Evolutionary conservation across 2,113 vertebrate species (phyloP), one percentile per base, ranked within the genome.

Genomic region (Butastur rufipennis): DNA sequence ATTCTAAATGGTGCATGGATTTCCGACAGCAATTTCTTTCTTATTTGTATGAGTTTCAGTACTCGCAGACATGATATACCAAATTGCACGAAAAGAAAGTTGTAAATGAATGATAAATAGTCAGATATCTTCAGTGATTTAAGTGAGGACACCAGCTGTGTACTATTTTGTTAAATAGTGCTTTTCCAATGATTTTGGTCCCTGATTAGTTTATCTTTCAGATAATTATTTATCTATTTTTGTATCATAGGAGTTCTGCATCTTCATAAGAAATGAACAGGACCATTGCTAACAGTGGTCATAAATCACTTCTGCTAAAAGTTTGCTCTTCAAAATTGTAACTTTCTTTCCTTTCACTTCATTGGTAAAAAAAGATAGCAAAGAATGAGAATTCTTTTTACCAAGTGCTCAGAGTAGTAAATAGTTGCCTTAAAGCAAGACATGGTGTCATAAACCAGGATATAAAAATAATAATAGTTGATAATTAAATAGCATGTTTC

Each of bases 401-500:
- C 50, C 83, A 88, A 93, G 88, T 86, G 59, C 42, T 95, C 47
- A 47, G 32, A 88, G 31, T 88, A 91, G 90, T 93, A 93, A 92
- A 91, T 85, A 85, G 66, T 73, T 93, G 80, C 65, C 75, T 95
- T 95, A 90, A 88, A 93, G 82, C 47, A 81, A 86, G 88, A 88
- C 23, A 26, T n/a, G 13, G 53, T 87, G 66, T 85, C 84, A 91
- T 96, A 93, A 94, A 92, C 42, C 59, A 83, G 86, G 84, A 74
- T 70, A 80, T 86, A 88, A 94, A 91, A 94, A 92, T 83, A 94
- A 81, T 93, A 82, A 70, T 92, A 96, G 67, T 80, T 95, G 77
- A 78, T 93, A 81, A 93, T 95, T 97, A 80, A 90, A 77, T 70
- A 92, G 71, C n/a, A 59, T 26, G 36, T 87, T 93, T 67, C 56